A percentile compares a stretch with the other conserved stretches of the same genome.
phyloP scores from a whole-genome alignment of 2,797 vertebrate genomes.

The Chelonia mydas region DNA sequence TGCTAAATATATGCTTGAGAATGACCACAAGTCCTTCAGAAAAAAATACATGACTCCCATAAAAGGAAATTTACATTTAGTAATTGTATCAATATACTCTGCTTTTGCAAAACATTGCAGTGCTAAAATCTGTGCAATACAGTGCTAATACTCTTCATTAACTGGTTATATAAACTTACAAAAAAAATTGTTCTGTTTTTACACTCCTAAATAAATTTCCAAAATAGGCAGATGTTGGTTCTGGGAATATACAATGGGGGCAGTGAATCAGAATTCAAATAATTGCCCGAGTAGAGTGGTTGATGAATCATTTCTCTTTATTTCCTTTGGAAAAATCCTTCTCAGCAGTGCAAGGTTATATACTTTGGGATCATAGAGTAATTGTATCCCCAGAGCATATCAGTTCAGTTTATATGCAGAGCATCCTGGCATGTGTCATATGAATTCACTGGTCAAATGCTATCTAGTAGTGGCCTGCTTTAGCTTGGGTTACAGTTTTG shows the following conservation, averaged over 20 bases:
- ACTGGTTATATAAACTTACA: neutral
- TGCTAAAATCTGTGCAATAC: neutral
- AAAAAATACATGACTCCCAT: neutral
- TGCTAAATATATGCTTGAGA: neutral
- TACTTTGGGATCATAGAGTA: slow-evolving; percentile 78
- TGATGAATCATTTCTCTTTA: slow-evolving; percentile 48
- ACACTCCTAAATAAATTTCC: neutral
- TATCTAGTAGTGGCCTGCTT: slow-evolving; percentile 72
- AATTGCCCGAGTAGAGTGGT: slow-evolving; percentile 1
- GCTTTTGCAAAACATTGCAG: slow-evolving; percentile 6
- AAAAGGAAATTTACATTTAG: neutral
- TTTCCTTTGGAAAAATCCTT: slow-evolving; percentile 54
- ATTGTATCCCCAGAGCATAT: slow-evolving; percentile 81
- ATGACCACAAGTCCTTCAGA: neutral
- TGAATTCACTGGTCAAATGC: slow-evolving; percentile 79
- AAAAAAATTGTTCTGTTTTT: neutral
- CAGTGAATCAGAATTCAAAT: neutral
- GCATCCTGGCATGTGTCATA: slow-evolving; percentile 76
- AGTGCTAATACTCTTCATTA: neutral
- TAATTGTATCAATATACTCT: neutral
- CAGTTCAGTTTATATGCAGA: slow-evolving; percentile 74
- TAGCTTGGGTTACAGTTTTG: slow-evolving; percentile 65
- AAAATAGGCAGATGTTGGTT: neutral
- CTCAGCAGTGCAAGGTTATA: slow-evolving; percentile 72
- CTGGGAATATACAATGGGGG: neutral